These are phyloP conservation scores for Ylistrum balloti DNA, from an alignment of 1,140 invertebrate species.

Conservation along the genomic window DNA sequence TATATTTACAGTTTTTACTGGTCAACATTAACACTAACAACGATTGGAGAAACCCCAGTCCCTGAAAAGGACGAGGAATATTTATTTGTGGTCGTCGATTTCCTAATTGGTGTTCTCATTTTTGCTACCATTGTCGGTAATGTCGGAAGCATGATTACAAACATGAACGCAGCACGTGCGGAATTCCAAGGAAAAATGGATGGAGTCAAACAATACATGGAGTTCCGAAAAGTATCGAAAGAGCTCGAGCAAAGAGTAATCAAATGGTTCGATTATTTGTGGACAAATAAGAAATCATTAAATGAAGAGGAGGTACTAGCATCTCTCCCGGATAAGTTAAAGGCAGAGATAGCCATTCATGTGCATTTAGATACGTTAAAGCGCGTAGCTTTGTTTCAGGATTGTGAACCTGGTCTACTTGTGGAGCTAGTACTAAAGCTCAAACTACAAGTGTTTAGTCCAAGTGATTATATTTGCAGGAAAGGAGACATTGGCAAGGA, in stretches of 20 bases:
- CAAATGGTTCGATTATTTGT: conserved; percentile 98
- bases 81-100: conserved; percentile 79
- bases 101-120: conserved; percentile 80
- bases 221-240: conserved; percentile 91
- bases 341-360: conserved; percentile 97
- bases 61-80: conserved; percentile 75
- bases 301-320: conserved; percentile 89
- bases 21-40: conserved; percentile 97
- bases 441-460: conserved; percentile 96
- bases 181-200: conserved; percentile 98
- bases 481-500: conserved; percentile 85
- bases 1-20: conserved; percentile 96
- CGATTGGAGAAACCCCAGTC: conserved; percentile 88
- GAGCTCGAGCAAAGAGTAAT: conserved; percentile 95
- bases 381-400: conserved; percentile 92
- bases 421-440: conserved; percentile 96
- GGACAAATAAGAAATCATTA: conserved; percentile 93
- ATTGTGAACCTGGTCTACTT: conserved; percentile 96
- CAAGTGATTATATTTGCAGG: conserved; percentile 97
- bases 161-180: conserved; percentile 96
- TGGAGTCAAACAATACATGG: conserved; percentile 98
- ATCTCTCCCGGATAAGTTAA: conserved; percentile 93
- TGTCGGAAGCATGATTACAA: conserved; percentile 96
- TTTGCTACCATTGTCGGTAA: conserved; percentile 82
- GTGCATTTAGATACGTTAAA: conserved; percentile 96